Base-by-base conservation (phyloP, 2,888 invertebrate species). In the Esperia sulphurella region DNA sequence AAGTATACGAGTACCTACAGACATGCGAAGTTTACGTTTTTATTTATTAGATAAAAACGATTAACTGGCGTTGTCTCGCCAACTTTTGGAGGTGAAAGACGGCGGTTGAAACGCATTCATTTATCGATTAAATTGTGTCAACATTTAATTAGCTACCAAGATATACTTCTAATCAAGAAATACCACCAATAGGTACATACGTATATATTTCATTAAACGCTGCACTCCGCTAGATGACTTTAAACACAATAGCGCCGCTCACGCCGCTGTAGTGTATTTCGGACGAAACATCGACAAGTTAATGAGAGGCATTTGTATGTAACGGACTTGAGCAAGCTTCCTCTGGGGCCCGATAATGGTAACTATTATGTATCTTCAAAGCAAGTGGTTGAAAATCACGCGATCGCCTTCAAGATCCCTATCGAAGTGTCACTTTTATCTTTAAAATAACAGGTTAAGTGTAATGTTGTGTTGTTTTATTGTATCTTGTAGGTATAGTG, bases 301-400 rank as follows among this genome's bases (percentile, higher is more conserved):
- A 88, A 88, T 88, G 85, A 87, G 82, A 83, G 78, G 71, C 88
- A 88, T 88, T 87, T 87, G 85, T 87, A 88, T 88, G 87, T 85
- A 83, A 83, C 83, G 79, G 82, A 83, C 83, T 80, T 74, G 70
- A 74, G 82, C 73, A 75, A 77, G 79, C 81, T 84, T 84, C 83
- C 83, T 87, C 75, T 68, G 71, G 75, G 72, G 76, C 74, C 71
- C 75, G 72, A 78, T 79, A 75, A 78, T 75, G 53, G 72, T 56
- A 41, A 48, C 45, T 56, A 77, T 73, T 81, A 73, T 78, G 77
- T 85, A 59, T 78, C 51, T 54, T 52, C 50, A 77, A 71, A 59
- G 75, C 56, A 70, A 68, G 53, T 63, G 47, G 56, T 55, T 46
- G 46, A 50, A 47, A 49, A 48, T 46, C 45, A 46, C 43, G 44